Evolutionary conservation across 2,888 invertebrate genomes (phyloP).

Genomic region (Patella depressa): DNA sequence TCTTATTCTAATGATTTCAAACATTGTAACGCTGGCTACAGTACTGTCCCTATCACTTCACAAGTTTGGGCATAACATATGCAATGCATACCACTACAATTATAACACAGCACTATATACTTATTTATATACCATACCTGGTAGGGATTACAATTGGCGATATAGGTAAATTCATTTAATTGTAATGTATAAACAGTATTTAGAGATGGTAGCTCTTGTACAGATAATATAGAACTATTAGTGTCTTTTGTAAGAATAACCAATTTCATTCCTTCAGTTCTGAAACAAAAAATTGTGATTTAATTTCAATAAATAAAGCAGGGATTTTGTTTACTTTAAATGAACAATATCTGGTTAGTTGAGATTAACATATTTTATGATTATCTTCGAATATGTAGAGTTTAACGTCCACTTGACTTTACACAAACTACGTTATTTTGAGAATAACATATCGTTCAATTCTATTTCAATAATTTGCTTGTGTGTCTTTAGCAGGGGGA

Average conservation of each 20-base stretch:
- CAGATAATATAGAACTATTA: not conserved
- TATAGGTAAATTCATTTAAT: conserved; percentile 41
- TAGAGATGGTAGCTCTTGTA: conserved; percentile 16
- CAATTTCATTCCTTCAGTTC: conserved; percentile 47
- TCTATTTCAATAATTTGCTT: too few species aligned
- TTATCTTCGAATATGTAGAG: not conserved
- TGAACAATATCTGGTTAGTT: too few species aligned
- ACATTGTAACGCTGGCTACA: too few species aligned
- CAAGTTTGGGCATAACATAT: too few species aligned
- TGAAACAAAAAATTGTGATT: conserved; percentile 23
- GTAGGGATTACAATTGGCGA: conserved; percentile 46
- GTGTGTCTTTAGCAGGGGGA: too few species aligned
- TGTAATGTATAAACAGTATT: conserved; percentile 48
- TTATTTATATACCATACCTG: conserved; percentile 35
- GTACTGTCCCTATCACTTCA: too few species aligned
- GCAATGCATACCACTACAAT: not conserved
- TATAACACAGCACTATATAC: not conserved
- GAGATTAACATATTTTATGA: too few species aligned
- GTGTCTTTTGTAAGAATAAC: conserved; percentile 35
- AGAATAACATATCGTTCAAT: too few species aligned
- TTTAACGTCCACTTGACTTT: not conserved
- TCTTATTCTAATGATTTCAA: too few species aligned
- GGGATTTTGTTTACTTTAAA: too few species aligned
- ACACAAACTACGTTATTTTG: too few species aligned
- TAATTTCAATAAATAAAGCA: too few species aligned